Conservation (phyloP, 2,797 vertebrate species). For the Clarias fuscus region DNA sequence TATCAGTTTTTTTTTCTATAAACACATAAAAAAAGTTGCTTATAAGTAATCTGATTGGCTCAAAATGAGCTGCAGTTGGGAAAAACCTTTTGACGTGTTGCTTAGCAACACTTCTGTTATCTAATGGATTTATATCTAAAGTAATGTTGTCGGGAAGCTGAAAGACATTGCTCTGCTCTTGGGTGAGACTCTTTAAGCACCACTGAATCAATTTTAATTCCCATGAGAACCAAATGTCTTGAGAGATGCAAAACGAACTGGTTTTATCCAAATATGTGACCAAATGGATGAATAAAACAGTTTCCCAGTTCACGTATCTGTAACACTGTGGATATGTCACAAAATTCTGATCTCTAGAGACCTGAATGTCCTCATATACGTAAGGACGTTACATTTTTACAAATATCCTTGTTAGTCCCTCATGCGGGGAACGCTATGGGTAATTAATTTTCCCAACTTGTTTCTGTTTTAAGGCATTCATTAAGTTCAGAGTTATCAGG, state of each 20-base stretch:
- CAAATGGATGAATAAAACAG: neutral
- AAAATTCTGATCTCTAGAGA: too few species aligned
- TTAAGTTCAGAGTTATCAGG: too few species aligned
- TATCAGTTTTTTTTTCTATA: neutral
- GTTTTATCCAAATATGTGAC: neutral
- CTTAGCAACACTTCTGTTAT: slow-evolving; percentile 22
- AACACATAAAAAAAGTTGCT: neutral
- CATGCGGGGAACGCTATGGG: too few species aligned
- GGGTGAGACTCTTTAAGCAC: slow-evolving; percentile 6
- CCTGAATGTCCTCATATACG: too few species aligned
- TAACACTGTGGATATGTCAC: too few species aligned
- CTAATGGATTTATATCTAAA: slow-evolving; percentile 22
- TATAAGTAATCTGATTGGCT: slow-evolving; percentile 7
- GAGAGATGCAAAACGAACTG: neutral
- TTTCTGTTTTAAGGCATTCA: too few species aligned
- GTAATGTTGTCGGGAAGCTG: slow-evolving; percentile 18
- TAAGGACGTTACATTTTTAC: too few species aligned
- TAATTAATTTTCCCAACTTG: too few species aligned
- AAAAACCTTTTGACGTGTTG: slow-evolving; percentile 14
- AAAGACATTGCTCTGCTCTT: neutral
- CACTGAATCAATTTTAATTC: neutral
- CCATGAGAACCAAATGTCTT: neutral
- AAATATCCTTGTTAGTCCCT: too few species aligned
- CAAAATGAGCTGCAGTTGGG: slow-evolving; percentile 13
- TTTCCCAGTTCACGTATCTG: neutral